Evolutionary conservation across 2,113 vertebrate species (phyloP), one percentile per base, ranked within the genome.

Genomic region (Toxostoma redivivum): DNA sequence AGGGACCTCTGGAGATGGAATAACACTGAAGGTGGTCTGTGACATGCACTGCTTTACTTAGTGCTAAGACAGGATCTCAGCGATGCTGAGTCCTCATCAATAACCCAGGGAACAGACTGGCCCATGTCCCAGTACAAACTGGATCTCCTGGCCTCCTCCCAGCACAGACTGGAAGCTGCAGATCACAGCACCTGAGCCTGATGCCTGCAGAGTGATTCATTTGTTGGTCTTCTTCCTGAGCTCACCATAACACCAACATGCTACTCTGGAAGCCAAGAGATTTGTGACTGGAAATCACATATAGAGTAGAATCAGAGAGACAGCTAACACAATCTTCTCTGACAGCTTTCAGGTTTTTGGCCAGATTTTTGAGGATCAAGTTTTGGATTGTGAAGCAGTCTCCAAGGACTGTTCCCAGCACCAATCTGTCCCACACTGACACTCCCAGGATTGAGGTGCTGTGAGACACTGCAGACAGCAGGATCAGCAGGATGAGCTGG

Each of bases 341-440:
- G 23, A 54, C 3, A 24, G 27, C n/a, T 50, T 86, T 28, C 51
- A 79, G 22, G 12, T 7, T 62, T 61, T 47, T 56, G 19, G 51
- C 1, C 37, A 10, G 19, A 6, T 18, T 54, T 85, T 25, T 35
- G 12, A 93, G 48, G 27, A 24, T 24, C 16, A 12, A 28, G 28
- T 45, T 89, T 42, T 33, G 67, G 27, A 22, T 0, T 37, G 53
- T n/a, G 28, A 76, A 64, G 33, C 12, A 82, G 25, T 17, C 19
- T 9, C 12, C 24, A 35, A 48, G 35, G n/a, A 19, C 22, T 22
- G 25, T 2, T 54, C 16, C 47, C 53, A 60, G 31, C n/a, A 72
- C 6, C 37, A 76, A n/a, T 5, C 0, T 60, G 54, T 17, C 31
- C 37, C 54, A 20, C 23, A 14, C 1, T 4, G 1, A 38, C 18